Conservation (phyloP, 2,888 invertebrate species). For the Trichacis sp. region DNA sequence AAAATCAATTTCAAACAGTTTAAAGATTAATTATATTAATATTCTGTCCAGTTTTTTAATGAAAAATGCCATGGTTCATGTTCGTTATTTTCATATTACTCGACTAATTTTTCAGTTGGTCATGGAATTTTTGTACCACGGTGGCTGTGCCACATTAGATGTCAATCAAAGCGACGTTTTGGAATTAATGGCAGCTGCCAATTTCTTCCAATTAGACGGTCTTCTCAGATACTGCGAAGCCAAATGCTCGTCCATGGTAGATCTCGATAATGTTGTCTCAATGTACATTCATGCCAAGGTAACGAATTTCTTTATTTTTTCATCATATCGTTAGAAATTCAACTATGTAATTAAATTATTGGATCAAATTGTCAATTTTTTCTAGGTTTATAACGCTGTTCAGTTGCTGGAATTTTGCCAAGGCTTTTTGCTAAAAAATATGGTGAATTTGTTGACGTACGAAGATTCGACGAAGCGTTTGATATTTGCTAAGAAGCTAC, state of each 20-base stretch:
- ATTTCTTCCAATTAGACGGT: conserved; percentile 90
- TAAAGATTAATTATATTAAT: no score
- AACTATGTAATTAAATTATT: no score
- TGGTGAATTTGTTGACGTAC: conserved; percentile 93
- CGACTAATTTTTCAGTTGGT: conserved; percentile 75
- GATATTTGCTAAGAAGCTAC: conserved; percentile 88
- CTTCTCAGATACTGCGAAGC: conserved; percentile 88
- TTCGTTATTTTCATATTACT: no score
- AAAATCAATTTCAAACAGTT: no score
- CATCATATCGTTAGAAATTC: no score
- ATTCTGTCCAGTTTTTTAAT: no score
- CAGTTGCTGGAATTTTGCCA: conserved; percentile 91
- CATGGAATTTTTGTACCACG: conserved; percentile 93
- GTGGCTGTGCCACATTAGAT: conserved; percentile 83
- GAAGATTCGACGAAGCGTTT: conserved; percentile 91
- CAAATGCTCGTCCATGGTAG: conserved; percentile 85
- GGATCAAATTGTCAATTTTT: background rate
- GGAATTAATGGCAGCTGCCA: conserved; percentile 91
- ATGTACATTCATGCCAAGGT: conserved; percentile 95
- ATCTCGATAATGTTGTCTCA: conserved; percentile 89
- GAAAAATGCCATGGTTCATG: no score
- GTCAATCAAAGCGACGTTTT: conserved; percentile 85
- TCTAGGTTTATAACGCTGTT: conserved; percentile 90
- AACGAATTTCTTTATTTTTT: conserved; percentile 33
- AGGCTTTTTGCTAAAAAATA: conserved; percentile 89